These are phyloP conservation scores for Theonella swinhoei DNA, from an alignment of 37 sponge, comb jelly and placozoan genomes.

Conservation along the genomic window DNA sequence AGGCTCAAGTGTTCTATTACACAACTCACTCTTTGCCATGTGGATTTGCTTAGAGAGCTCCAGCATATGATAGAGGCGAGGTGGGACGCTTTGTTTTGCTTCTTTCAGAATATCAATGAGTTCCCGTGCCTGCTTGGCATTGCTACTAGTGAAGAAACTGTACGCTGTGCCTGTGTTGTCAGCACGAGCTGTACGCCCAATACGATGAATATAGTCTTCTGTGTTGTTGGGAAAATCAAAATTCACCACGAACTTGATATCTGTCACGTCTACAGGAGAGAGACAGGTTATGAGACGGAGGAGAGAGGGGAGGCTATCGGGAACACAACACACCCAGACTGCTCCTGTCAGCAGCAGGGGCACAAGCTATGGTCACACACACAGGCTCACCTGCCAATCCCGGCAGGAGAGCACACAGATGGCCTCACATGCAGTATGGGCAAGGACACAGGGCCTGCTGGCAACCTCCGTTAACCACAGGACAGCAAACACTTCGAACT, in stretches of 20 bases:
- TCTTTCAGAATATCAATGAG: constrained; percentile 90
- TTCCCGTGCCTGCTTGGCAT: constrained; percentile 78
- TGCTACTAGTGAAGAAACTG: constrained; percentile 86
- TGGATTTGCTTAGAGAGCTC: constrained; percentile 59
- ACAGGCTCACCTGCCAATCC: not conserved
- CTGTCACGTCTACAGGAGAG: constrained; percentile 76
- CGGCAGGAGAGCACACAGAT: too few species aligned
- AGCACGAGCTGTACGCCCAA: constrained; percentile 96
- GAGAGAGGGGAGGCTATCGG: too few species aligned
- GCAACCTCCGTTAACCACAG: not conserved
- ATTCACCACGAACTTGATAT: constrained; percentile 96
- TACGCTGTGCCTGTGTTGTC: constrained; percentile 93
- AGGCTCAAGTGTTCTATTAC: too few species aligned
- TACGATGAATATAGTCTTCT: constrained; percentile 98
- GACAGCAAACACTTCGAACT: not conserved
- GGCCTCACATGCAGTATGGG: too few species aligned
- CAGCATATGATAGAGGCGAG: constrained; percentile 76
- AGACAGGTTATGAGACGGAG: not conserved
- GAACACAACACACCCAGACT: not conserved
- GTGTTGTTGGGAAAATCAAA: constrained; percentile 94
- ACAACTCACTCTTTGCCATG: constrained; percentile 28
- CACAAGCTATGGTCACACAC: too few species aligned
- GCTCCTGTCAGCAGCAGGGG: too few species aligned
- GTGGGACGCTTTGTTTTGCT: constrained; percentile 78
- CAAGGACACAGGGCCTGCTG: not conserved